Conservation (phyloP, 2,113 vertebrate species). For the Bombycilla garrulus region DNA sequence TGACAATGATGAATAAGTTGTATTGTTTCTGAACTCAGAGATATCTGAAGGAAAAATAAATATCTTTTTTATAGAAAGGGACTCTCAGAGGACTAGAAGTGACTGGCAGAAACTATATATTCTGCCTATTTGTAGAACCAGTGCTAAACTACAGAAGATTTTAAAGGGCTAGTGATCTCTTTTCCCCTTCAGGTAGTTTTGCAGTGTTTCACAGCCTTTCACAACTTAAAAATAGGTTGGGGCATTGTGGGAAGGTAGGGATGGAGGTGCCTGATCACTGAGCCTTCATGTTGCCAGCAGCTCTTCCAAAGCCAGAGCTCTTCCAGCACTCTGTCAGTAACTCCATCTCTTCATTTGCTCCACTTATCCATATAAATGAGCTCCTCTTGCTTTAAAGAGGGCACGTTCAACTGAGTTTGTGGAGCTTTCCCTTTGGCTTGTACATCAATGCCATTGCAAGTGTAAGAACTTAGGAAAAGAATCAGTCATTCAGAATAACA, state of each 20-base stretch:
- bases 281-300: not conserved
- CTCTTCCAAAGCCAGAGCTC: not conserved
- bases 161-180: not conserved
- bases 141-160: not conserved
- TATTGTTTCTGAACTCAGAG: not conserved
- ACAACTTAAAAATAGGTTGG: not conserved
- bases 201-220: not conserved
- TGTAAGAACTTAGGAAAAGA: not conserved
- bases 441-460: not conserved
- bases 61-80: not conserved
- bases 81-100: not conserved
- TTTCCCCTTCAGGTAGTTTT: not conserved
- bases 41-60: not conserved
- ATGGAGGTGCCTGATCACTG: not conserved
- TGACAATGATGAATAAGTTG: constrained; percentile 5
- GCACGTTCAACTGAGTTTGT: not conserved
- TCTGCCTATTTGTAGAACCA: not conserved
- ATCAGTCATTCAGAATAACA: not conserved
- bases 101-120: not conserved
- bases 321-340: not conserved
- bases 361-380: not conserved
- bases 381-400: not conserved
- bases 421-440: not conserved
- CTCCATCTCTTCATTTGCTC: not conserved
- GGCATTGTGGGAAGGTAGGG: not conserved